Evolutionary conservation across 2,888 invertebrate genomes (phyloP), one percentile per base, ranked within the genome.

Genomic region (Chrysolina oricalcia): DNA sequence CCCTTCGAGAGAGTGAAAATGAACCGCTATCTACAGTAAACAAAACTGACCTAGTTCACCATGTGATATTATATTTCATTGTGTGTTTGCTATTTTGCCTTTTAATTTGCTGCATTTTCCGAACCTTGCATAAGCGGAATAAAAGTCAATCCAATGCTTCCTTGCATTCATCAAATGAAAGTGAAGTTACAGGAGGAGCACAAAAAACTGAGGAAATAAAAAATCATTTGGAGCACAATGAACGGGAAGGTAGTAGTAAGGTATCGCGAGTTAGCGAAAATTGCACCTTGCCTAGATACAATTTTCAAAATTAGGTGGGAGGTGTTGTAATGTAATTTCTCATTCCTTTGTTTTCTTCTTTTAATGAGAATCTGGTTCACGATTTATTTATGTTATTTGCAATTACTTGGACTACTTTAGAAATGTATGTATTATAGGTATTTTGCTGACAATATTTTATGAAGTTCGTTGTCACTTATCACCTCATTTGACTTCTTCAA

Each of bases 61-160:
- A 50, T 50, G 48, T 17, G 6, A 50, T 8, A 50, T 50, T 50
- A 17, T 17, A 50, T 50, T 50, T 50, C 48, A 50, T 50, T 50
- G 48, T 50, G 48, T 50, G 48, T 50, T 50, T 50, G 17, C 17
- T 17, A 17, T 50, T 50, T 50, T 50, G n/a, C 48, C n/a, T 50
- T 50, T 50, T 19, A 5, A n/a, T 50, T 9, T 50, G n/a, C 13
- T 17, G 10, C 48, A n/a, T 9, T 50, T 17, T 17, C 1, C 8
- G n/a, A 50, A n/a, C 48, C 10, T 50, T 50, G 48, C 48, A 50
- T 50, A 50, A 50, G 35, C 35, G 35, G 35, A 6, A 35, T 35
- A 35, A 35, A 35, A 35, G 35, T 35, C 35, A 35, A 35, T 35
- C 35, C 35, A 35, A 35, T 35, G 35, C 35, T 35, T 35, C 35